Evolutionary conservation across 2,888 invertebrate genomes (phyloP).

Genomic region (Odontomyia ornata): DNA sequence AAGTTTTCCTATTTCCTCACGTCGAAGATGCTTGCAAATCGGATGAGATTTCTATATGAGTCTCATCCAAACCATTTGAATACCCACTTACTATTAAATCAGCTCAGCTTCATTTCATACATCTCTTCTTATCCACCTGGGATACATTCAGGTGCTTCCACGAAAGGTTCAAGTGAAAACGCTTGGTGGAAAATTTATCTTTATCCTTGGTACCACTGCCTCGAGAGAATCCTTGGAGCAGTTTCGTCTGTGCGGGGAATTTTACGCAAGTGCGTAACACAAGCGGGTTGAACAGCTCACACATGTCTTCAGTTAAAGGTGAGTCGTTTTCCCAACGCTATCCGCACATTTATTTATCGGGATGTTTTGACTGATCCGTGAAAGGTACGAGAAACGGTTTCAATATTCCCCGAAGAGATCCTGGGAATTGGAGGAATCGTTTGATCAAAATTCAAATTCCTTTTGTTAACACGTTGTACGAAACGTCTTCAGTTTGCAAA

Average conservation of each 20-base stretch:
- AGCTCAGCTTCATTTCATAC: not conserved
- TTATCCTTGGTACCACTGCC: not conserved
- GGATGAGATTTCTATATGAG: not conserved
- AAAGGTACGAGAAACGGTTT: not conserved
- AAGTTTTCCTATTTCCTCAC: too few relatives aligned
- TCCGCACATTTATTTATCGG: not conserved
- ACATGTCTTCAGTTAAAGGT: not conserved
- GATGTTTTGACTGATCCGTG: not conserved
- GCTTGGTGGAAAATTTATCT: not conserved
- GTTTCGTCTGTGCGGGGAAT: not conserved
- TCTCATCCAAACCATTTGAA: conserved; percentile 1
- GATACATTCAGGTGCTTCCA: not conserved
- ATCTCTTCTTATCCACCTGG: conserved; percentile 1
- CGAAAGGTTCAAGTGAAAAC: not conserved
- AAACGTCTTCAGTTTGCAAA: not conserved
- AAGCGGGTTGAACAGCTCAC: not conserved
- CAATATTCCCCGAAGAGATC: not conserved
- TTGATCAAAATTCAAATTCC: conserved; percentile 26
- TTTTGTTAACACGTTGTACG: not conserved
- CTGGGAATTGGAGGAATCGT: not conserved
- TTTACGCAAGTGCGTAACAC: not conserved
- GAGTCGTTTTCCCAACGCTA: not conserved
- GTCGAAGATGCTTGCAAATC: too few relatives aligned
- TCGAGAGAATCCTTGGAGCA: not conserved
- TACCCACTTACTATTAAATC: conserved; percentile 9